A percentile compares a stretch with the other conserved stretches of the same genome.
Evolutionary conservation across 2,797 vertebrate species (phyloP).

Genomic region (Amblyraja radiata): DNA sequence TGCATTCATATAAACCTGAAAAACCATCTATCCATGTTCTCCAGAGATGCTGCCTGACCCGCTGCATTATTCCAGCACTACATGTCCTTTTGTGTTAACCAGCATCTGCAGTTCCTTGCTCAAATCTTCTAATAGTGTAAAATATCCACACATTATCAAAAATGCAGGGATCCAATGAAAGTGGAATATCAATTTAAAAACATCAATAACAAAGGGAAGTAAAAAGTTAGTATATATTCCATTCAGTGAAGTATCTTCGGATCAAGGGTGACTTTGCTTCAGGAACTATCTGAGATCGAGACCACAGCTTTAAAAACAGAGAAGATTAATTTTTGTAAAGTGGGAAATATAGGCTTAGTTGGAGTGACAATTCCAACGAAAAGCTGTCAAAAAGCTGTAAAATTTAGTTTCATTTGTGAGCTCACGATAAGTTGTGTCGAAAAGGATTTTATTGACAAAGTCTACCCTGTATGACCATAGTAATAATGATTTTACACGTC

Average conservation of each 20-base stretch:
- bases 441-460: neutral
- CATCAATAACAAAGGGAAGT: neutral
- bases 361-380: neutral
- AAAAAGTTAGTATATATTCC: neutral
- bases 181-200: neutral
- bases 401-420: neutral
- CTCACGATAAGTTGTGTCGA: neutral
- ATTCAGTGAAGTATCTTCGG: neutral
- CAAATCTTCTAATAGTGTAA: neutral
- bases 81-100: too few relatives aligned
- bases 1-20: neutral
- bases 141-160: neutral
- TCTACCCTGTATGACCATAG: neutral
- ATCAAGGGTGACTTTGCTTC: neutral
- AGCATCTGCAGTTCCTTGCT: too few relatives aligned
- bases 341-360: neutral
- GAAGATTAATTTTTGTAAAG: neutral
- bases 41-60: too few relatives aligned
- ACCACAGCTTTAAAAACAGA: neutral
- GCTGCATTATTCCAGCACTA: too few relatives aligned
- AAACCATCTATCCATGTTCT: too few relatives aligned
- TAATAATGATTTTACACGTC: neutral
- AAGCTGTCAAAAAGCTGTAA: neutral
- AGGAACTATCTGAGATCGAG: neutral
- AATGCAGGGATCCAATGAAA: neutral